Conservation (phyloP, 2,797 vertebrate genomes). For the Bucorvus abyssinicus region DNA sequence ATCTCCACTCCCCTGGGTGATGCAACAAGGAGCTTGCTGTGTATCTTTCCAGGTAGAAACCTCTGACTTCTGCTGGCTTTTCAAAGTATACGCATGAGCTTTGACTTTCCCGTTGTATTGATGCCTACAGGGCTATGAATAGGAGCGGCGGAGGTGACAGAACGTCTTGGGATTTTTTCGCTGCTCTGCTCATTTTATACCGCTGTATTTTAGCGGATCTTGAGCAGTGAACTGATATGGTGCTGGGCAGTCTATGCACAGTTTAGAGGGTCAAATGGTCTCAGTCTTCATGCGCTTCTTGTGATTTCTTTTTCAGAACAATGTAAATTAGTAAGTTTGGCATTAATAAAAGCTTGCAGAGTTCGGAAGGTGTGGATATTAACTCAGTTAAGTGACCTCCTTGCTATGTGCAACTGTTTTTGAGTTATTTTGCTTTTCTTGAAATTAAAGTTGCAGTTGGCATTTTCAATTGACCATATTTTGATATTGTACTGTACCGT, state of each 20-base stretch:
- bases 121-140: not conserved
- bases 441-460: not conserved
- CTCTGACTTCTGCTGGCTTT: not conserved
- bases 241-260: not conserved
- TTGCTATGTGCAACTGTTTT: not conserved
- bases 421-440: not conserved
- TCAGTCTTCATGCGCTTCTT: not conserved
- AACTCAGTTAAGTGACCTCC: not conserved
- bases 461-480: not conserved
- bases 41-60: not conserved
- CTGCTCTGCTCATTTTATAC: not conserved
- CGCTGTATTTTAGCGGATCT: not conserved
- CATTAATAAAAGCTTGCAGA: not conserved
- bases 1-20: not conserved
- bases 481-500: not conserved
- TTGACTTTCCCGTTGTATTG: not conserved
- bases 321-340: not conserved
- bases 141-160: not conserved
- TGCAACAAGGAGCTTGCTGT: not conserved
- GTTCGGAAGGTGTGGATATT: not conserved
- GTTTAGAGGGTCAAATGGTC: not conserved
- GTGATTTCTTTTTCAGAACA: not conserved
- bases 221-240: not conserved
- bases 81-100: not conserved
- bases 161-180: not conserved